Base-by-base conservation (phyloP, 2,888 invertebrate species). In the Chirona hameri region DNA sequence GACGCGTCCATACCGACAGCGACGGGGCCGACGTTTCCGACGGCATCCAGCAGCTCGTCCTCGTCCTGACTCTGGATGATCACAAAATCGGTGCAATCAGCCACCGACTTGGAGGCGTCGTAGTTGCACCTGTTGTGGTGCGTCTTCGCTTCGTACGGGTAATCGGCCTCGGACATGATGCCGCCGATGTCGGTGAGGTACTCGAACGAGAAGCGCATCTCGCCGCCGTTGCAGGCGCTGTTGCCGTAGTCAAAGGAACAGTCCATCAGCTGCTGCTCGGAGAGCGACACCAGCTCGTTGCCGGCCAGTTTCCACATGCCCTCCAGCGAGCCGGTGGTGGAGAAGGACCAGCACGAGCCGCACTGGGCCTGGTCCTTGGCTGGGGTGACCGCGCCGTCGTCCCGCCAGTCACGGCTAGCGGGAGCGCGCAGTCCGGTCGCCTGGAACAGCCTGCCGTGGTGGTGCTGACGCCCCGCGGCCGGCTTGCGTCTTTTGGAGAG, bases 251-350 rank as follows among this genome's bases (percentile, higher is more conserved):
- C 90, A 4, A 88, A 86, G 12, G 96, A 95, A 88, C 97, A 97
- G 89, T 97, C 97, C 83, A 97, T 90, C 84, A 97, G 90, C 89
- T 97, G 96, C 90, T 97, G 97, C 89, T 97, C 97, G 85, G 95
- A 96, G n/a, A 97, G 91, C 0, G 96, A 95, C 55, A 95, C 91
- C 82, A 97, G 90, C 85, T 90, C 90, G 21, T 93, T 93, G n/a
- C 90, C 90, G 89, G 93, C 92, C 85, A 95, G 92, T 91, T 92
- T 96, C 88, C 96, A 93, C 88, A 96, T 96, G 0, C 93, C 96
- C 89, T 97, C 97, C 27, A 97, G 89, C 14, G 80, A 52, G 48
- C 80, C 80, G 52, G 80, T 80, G 27, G 90, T 87, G 85, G 89
- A 89, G 87, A 91, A 91, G 29, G 91, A 89, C 90, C 90, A 91